Percentiles rank a stretch among this genome's conserved stretches.
phyloP scores from a whole-genome alignment of 64 coral and sea anemone genomes.

The Dendrophyllia cribrosa region DNA sequence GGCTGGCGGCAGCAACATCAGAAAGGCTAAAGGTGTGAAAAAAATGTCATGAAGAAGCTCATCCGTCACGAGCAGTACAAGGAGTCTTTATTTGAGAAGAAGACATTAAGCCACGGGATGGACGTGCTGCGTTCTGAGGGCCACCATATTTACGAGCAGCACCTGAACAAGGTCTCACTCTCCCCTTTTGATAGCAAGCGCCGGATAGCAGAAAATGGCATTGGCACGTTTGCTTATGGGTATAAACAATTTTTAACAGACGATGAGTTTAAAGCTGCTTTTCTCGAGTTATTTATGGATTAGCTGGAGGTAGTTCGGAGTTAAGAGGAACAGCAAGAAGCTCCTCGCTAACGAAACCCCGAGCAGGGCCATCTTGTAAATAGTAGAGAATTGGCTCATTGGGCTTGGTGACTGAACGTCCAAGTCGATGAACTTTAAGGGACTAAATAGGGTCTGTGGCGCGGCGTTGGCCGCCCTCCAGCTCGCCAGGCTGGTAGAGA shows the following conservation, averaged over 20 bases:
- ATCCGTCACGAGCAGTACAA: not conserved
- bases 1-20: not conserved
- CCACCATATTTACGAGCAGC: slow-evolving; percentile 19
- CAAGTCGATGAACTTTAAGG: not conserved
- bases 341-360: not conserved
- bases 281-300: no score
- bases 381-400: not conserved
- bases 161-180: not conserved
- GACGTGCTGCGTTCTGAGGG: not conserved
- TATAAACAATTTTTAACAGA: no score
- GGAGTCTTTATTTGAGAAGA: not conserved
- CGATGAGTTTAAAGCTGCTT: no score
- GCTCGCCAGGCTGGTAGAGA: slow-evolving; percentile 53
- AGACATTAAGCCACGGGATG: slow-evolving; percentile 37
- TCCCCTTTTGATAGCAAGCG: not conserved
- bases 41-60: not conserved
- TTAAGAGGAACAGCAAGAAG: not conserved
- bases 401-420: slow-evolving; percentile 26
- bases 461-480: slow-evolving; percentile 34
- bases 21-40: not conserved
- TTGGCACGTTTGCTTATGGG: slow-evolving; percentile 14
- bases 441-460: not conserved
- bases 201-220: not conserved
- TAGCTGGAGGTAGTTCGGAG: no score
- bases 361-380: not conserved